phyloP scores from a whole-genome alignment of 2,113 vertebrate species.

The Rhynchomys soricoides region DNA sequence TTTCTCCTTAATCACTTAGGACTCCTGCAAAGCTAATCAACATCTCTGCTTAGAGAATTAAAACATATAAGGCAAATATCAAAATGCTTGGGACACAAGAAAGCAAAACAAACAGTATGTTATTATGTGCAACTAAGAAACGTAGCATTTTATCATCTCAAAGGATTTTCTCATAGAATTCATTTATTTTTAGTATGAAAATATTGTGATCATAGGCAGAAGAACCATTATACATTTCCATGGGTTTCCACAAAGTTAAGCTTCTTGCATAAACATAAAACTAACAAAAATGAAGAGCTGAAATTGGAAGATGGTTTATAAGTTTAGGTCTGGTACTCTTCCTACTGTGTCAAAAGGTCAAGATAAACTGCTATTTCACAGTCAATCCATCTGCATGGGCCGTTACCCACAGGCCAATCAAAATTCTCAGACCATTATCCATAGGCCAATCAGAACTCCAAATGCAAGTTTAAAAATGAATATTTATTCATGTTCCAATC shows the following conservation, averaged over 20 bases:
- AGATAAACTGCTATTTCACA: background rate
- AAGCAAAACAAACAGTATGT: slow-evolving; percentile 37
- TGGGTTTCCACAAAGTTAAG: background rate
- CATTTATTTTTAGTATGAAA: background rate
- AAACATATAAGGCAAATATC: background rate
- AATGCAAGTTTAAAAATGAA: slow-evolving; percentile 50
- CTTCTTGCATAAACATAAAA: background rate
- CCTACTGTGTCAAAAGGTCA: background rate
- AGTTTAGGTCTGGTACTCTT: background rate
- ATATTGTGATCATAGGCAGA: slow-evolving; percentile 11
- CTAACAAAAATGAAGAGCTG: background rate
- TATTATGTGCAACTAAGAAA: background rate
- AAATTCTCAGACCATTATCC: background rate
- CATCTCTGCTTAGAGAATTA: slow-evolving; percentile 30
- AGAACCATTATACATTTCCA: background rate
- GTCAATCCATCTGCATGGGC: background rate
- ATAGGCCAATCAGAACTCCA: background rate
- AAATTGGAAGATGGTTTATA: background rate
- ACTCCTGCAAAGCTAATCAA: background rate
- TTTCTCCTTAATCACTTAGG: background rate
- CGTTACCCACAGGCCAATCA: background rate
- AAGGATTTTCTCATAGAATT: background rate
- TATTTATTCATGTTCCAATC: background rate
- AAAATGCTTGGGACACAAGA: background rate
- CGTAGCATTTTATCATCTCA: background rate